These are phyloP conservation scores for Chloromyia formosa DNA, from an alignment of 2,888 invertebrate genomes.

Conservation along the genomic window DNA sequence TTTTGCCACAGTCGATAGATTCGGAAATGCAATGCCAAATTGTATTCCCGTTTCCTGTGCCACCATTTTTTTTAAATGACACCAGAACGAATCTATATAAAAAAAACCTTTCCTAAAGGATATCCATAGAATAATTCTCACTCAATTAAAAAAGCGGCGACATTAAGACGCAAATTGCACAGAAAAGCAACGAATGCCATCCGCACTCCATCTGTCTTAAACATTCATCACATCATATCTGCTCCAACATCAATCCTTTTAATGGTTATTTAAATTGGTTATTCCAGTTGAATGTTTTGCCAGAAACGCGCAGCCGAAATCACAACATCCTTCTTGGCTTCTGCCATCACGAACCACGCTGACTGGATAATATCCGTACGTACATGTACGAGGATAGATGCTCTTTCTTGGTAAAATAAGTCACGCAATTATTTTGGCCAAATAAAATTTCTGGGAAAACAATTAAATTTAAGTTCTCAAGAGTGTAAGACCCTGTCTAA, in stretches of 20 bases:
- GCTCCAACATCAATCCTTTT: constrained; percentile 32
- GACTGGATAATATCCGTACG: neutral
- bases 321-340: neutral
- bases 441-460: constrained; percentile 44
- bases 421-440: constrained; percentile 45
- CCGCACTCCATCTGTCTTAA: neutral
- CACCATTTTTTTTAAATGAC: too few relatives aligned
- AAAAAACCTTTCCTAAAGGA: too few relatives aligned
- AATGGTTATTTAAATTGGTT: constrained; percentile 40
- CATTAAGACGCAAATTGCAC: neutral
- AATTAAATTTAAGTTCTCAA: constrained; percentile 41
- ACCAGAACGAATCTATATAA: too few relatives aligned
- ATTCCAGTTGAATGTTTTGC: constrained; percentile 13
- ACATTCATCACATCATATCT: constrained; percentile 36
- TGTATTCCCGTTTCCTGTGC: too few relatives aligned
- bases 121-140: neutral
- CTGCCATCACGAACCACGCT: neutral
- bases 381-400: neutral
- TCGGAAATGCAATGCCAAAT: too few relatives aligned
- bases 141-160: constrained; percentile 11
- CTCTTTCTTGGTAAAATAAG: constrained; percentile 41
- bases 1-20: too few relatives aligned
- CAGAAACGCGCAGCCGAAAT: neutral
- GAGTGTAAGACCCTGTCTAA: too few relatives aligned
- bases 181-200: neutral